Base-by-base conservation (phyloP, 2,113 vertebrate species). In the Cromileptes altivelis region DNA sequence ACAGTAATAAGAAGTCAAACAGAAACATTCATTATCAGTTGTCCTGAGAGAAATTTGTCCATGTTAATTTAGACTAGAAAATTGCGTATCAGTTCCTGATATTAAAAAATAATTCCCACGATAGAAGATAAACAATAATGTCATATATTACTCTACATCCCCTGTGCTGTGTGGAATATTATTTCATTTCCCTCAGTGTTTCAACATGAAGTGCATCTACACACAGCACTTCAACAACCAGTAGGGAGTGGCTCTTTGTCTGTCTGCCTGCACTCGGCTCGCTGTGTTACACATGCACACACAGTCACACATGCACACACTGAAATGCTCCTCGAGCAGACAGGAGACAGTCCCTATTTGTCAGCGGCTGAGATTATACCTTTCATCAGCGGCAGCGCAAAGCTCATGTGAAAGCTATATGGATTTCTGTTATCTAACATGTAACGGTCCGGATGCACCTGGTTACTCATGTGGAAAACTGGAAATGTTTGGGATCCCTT, bases 161-260 rank as follows among this genome's bases (percentile, higher is more conserved):
- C 80, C 79, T 62, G 78, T 70, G 78, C 50, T 70, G 47, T 68
- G 47, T n/a, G 9, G 61, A 56, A 78, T 74, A 80, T 88, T 65
- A 72, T 71, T 84, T 81, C 72, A 80, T 78, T 80, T 68, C 60
- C 37, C 11, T 85, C 69, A 21, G 50, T 63, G 18, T 65, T 84
- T 84, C 64, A 61, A 64, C 68, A 69, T 69, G 74, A 75, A 37
- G 23, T 37, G 37, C 78, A 50, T 67, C 57, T 30, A 70, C 70
- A 84, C 77, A 84, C 60, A 78, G 82, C 62, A 27, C 49, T 78
- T 75, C 58, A 77, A 67, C 70, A 57, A 72, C 62, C 69, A 77
- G 75, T 9, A 88, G 83, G 89, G 88, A 91, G 78, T 74, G 85
- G 89, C 85, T 88, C 89, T 91, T 89, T 90, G 90, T 92, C 75